Evolutionary conservation across 2,113 vertebrate species (phyloP).

Genomic region (Mustelus asterias): DNA sequence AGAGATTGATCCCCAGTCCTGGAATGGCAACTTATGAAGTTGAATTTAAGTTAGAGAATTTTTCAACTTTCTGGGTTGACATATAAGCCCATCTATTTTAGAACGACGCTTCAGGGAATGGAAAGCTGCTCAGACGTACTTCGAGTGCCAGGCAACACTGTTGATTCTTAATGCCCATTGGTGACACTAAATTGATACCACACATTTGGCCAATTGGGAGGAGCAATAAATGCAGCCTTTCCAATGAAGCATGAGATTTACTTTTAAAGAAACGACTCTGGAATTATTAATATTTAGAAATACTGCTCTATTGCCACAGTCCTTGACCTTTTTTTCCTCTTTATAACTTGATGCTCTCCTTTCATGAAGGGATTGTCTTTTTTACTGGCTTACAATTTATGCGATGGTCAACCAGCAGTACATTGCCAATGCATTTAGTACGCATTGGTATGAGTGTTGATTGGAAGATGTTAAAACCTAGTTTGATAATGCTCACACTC

Average conservation of each 20-base stretch:
- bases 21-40: not conserved
- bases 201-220: not conserved
- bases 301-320: not conserved
- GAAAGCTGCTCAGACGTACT: not conserved
- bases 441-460: not conserved
- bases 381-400: not conserved
- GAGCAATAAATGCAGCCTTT: not conserved
- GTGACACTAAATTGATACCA: not conserved
- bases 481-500: not conserved
- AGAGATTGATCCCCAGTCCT: not conserved
- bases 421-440: not conserved
- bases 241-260: not conserved
- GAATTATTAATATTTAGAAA: not conserved
- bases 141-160: not conserved
- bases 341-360: not conserved
- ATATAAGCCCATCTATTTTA: not conserved
- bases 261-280: not conserved
- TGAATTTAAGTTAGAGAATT: not conserved
- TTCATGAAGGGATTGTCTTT: not conserved
- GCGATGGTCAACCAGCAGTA: not conserved
- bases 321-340: not conserved
- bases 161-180: not conserved
- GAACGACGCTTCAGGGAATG: not conserved
- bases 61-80: not conserved
- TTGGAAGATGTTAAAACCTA: not conserved